Evolutionary conservation across 2,797 vertebrate genomes (phyloP).

Genomic region (Characodon lateralis): DNA sequence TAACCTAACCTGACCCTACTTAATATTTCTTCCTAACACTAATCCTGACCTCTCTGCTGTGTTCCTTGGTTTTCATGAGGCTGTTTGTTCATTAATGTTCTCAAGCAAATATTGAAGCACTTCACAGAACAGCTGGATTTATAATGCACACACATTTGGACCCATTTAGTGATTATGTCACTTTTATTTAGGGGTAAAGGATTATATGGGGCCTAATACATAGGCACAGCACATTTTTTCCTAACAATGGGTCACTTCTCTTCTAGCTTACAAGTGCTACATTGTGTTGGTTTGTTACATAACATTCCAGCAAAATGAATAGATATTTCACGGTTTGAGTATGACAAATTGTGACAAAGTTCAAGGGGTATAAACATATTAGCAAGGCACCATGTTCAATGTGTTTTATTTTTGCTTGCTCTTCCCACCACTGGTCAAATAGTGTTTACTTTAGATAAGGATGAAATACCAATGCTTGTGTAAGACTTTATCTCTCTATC

Average conservation of each 20-base stretch:
- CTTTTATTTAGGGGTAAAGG: neutral
- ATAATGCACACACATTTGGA: neutral
- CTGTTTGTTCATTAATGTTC: too few relatives aligned
- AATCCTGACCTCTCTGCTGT: too few relatives aligned
- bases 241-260: neutral
- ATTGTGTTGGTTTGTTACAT: neutral
- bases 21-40: too few relatives aligned
- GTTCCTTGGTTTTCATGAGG: too few relatives aligned
- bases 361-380: neutral
- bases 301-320: neutral
- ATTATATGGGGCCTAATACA: neutral
- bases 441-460: neutral
- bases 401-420: constrained; percentile 19
- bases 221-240: neutral
- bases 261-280: neutral
- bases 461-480: neutral
- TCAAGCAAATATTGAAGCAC: too few relatives aligned
- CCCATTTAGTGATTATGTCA: neutral
- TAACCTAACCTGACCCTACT: too few relatives aligned
- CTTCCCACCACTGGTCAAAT: neutral
- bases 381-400: neutral
- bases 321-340: too few relatives aligned
- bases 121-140: too few relatives aligned
- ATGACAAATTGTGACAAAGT: neutral
- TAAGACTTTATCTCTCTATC: neutral